Evolutionary conservation across 2,113 vertebrate species (phyloP), one percentile per base, ranked within the genome.

Genomic region (Dendrocopos noguchii): DNA sequence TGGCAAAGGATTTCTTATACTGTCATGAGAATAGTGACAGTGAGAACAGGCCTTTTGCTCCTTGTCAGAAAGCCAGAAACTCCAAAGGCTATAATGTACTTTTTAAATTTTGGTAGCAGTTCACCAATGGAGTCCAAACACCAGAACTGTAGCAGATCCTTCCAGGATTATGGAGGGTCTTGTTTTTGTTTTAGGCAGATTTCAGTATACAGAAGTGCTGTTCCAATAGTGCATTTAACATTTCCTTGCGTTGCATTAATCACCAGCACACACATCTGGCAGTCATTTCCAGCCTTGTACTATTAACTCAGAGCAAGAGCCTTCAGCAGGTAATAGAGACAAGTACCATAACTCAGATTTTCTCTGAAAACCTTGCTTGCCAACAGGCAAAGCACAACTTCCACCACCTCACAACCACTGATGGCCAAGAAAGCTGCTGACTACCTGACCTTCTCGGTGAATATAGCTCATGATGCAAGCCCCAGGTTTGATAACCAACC

Each of bases 401-500:
- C 27, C 20, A 53, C 53, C 27, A 31, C 20, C 60, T 36, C 34
- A 67, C 15, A 16, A 29, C 14, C 24, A 33, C 24, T 22, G 19
- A 80, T 47, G 25, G 50, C 16, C 46, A 61, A 56, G 29, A 60
- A 80, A 64, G 31, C 33, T 33, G 42, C 7, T 3, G 10, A 63
- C 24, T 25, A 73, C 19, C 15, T 44, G 63, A 64, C 33, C 10
- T 34, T 56, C 53, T 33, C 27, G 25, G 6, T 9, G 20, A 78
- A 64, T 7, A 46, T 1, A 1, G 22, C 14, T 46, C 1, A 1
- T 21, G 24, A 6, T 1, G 0, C 31, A 90, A 59, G n/a, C 9
- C 22, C 22, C 31, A 36, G 10, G 17, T 18, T 50, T 60, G 25
- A 53, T 12, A 65, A 19, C 6, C 12, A 55, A 33, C 6, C 59